These are phyloP conservation scores for Platysternon megacephalum DNA, from an alignment of 2,113 vertebrate species.

Conservation along the genomic window DNA sequence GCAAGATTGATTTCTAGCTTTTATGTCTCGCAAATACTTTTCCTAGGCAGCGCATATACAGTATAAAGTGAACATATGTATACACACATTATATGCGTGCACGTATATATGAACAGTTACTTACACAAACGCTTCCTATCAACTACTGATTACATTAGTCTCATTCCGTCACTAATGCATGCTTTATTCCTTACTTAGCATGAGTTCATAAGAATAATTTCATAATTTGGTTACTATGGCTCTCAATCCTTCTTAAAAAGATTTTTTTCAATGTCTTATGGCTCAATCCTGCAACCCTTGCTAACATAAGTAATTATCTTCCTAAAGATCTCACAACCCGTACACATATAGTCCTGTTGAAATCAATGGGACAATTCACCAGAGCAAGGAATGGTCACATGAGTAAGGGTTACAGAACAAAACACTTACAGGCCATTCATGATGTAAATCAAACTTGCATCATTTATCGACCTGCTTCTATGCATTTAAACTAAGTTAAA, in stretches of 20 bases:
- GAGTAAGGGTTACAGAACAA: background rate
- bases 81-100: background rate
- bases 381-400: background rate
- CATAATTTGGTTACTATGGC: background rate
- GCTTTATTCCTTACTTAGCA: background rate
- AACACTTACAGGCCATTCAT: background rate
- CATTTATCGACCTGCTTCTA: background rate
- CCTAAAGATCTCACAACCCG: background rate
- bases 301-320: fast-evolving
- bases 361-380: background rate
- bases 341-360: background rate
- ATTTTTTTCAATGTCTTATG: background rate
- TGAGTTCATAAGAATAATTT: background rate
- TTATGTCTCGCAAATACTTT: constrained; percentile 19
- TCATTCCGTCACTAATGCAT: background rate
- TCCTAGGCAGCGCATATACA: background rate
- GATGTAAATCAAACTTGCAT: background rate
- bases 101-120: background rate
- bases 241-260: background rate
- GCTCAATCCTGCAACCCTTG: background rate
- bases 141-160: background rate
- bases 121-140: background rate
- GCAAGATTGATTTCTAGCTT: constrained; percentile 38
- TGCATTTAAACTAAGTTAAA: background rate
- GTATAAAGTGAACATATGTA: background rate